phyloP scores from a whole-genome alignment of 2,888 invertebrate species.

The Pristionchus arcanus region DNA sequence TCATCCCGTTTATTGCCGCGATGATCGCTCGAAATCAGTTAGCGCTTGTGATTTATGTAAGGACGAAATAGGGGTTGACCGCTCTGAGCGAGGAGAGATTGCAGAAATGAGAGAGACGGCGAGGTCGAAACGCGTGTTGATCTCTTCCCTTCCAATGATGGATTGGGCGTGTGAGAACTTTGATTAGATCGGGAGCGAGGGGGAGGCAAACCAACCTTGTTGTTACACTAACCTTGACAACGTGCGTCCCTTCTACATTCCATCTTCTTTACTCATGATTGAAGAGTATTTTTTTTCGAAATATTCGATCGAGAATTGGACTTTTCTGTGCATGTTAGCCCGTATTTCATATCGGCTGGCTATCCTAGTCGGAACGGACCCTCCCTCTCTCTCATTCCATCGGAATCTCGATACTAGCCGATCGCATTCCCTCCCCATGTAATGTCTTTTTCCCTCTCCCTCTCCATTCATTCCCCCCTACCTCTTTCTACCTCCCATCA shows the following conservation, averaged over 20 bases:
- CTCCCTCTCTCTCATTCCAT: not conserved
- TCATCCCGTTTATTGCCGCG: not conserved
- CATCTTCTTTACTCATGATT: not conserved
- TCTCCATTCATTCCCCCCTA: slow-evolving; percentile 40
- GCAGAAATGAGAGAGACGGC: not conserved
- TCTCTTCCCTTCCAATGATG: not conserved
- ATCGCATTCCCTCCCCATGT: slow-evolving; percentile 47
- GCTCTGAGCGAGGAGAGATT: not conserved
- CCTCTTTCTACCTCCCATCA: slow-evolving; percentile 50
- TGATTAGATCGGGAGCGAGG: not conserved
- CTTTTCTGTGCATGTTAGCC: too few relatives aligned
- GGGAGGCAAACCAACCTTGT: slow-evolving; percentile 6
- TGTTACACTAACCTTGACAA: slow-evolving; percentile 22
- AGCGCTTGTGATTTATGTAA: slow-evolving; percentile 49
- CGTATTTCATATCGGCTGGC: not conserved
- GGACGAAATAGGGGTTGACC: not conserved
- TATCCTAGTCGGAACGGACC: not conserved
- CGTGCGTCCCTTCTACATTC: not conserved
- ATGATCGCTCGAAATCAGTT: slow-evolving; percentile 32
- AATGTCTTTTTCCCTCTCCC: slow-evolving; percentile 43
- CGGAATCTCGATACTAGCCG: slow-evolving; percentile 45
- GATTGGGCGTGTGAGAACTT: slow-evolving; percentile 25
- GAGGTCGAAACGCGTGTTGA: slow-evolving; percentile 44
- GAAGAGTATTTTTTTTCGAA: not conserved
- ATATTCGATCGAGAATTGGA: not conserved